Evolutionary conservation across 1,140 invertebrate species (phyloP).

Genomic region (Papilio polyxenes): DNA sequence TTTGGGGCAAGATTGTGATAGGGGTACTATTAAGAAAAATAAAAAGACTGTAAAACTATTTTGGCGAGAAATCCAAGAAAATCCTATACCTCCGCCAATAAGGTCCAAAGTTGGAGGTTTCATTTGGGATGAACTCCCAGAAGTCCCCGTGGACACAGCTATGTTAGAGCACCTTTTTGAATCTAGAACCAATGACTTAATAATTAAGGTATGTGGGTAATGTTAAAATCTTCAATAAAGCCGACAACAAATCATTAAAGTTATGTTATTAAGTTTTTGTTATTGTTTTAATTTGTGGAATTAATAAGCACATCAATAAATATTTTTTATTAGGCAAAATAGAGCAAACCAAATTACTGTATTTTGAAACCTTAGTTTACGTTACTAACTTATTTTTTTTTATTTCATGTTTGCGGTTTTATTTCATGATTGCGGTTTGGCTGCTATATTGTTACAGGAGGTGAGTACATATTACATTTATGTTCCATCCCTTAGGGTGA

Average conservation of each 20-base stretch:
- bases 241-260: neutral
- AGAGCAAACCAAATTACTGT: neutral
- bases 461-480: neutral
- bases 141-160: constrained; percentile 93
- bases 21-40: constrained; percentile 87
- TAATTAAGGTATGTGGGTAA: constrained; percentile 89
- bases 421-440: neutral
- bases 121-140: constrained; percentile 96
- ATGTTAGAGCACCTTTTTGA: constrained; percentile 99
- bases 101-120: constrained; percentile 85
- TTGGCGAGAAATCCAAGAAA: constrained; percentile 97
- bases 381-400: neutral
- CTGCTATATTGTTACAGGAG: neutral
- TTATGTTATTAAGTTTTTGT: neutral
- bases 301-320: neutral
- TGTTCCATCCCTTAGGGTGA: neutral
- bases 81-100: constrained; percentile 85
- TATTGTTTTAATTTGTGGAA: neutral
- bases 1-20: constrained; percentile 62
- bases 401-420: neutral
- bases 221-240: neutral
- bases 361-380: constrained; percentile 16
- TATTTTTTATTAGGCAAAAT: no score
- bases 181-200: constrained; percentile 94
- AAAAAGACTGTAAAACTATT: constrained; percentile 99